A percentile compares a stretch with the other conserved stretches of the same genome.
Evolutionary conservation across 53 echinoderm and acorn worm genomes (phyloP).

Genomic region (Crossaster papposus): DNA sequence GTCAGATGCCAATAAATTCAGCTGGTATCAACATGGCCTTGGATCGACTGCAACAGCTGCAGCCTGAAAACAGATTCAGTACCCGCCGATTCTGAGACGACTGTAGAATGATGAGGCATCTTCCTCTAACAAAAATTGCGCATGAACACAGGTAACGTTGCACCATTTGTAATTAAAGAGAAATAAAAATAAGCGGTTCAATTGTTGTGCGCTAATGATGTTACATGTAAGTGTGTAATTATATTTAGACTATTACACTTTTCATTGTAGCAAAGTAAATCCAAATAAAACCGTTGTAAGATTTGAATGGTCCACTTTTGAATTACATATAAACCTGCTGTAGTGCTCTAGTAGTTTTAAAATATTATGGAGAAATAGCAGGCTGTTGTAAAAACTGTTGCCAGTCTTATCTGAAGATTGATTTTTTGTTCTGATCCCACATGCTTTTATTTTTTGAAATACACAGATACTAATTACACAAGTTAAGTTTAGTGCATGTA

Average conservation of each 20-base stretch:
- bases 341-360: too few species aligned
- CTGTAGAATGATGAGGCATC: background rate
- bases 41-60: conserved; percentile 47
- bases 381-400: background rate
- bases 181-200: background rate
- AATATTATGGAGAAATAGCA: background rate
- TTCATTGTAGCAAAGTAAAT: too few species aligned
- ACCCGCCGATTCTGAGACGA: conserved; percentile 21
- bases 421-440: background rate
- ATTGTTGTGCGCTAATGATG: background rate
- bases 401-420: background rate
- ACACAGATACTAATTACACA: too few species aligned
- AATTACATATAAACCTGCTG: too few species aligned
- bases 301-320: too few species aligned
- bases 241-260: too few species aligned
- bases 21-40: conserved; percentile 25
- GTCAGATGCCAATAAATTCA: conserved; percentile 24
- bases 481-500: too few species aligned
- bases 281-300: too few species aligned
- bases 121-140: background rate
- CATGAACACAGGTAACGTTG: background rate
- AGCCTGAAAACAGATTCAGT: conserved; percentile 49
- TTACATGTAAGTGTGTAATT: background rate
- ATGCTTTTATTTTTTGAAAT: too few species aligned
- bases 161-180: background rate